Evolutionary conservation across 2,888 invertebrate genomes (phyloP).

Genomic region (Mimachlamys varia): DNA sequence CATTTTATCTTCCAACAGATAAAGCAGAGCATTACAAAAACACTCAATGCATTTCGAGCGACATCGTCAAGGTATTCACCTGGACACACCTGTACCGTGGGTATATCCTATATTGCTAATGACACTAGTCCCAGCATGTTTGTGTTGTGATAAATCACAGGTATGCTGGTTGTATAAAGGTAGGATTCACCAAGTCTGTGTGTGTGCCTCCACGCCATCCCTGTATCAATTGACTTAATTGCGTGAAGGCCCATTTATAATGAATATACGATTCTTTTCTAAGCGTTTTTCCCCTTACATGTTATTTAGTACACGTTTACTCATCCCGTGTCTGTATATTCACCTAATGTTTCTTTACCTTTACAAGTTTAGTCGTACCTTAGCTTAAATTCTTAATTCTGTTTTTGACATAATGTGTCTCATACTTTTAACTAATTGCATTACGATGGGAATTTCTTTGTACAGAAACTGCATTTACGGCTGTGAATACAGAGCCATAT

Average conservation of each 20-base stretch:
- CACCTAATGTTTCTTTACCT: neutral
- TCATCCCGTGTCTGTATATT: neutral
- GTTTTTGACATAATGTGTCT: too few relatives aligned
- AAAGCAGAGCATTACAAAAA: neutral
- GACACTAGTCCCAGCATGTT: neutral
- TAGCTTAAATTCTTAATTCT: too few relatives aligned
- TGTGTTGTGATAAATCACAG: neutral
- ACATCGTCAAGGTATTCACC: neutral
- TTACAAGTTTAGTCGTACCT: neutral
- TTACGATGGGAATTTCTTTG: too few relatives aligned
- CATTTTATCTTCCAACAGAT: too few relatives aligned
- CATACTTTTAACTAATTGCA: too few relatives aligned
- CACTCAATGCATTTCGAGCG: neutral
- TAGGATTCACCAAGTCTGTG: neutral
- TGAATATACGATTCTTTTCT: neutral
- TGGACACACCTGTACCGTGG: neutral
- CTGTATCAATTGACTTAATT: neutral
- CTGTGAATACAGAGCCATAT: too few relatives aligned
- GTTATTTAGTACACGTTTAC: slow-evolving; percentile 7
- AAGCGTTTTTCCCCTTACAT: neutral
- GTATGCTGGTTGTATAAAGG: neutral
- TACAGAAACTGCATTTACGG: too few relatives aligned
- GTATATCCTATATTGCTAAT: neutral
- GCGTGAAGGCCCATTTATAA: slow-evolving; percentile 9
- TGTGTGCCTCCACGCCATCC: neutral